phyloP scores from a whole-genome alignment of 2,797 vertebrate species.

The Ibycter americanus region DNA sequence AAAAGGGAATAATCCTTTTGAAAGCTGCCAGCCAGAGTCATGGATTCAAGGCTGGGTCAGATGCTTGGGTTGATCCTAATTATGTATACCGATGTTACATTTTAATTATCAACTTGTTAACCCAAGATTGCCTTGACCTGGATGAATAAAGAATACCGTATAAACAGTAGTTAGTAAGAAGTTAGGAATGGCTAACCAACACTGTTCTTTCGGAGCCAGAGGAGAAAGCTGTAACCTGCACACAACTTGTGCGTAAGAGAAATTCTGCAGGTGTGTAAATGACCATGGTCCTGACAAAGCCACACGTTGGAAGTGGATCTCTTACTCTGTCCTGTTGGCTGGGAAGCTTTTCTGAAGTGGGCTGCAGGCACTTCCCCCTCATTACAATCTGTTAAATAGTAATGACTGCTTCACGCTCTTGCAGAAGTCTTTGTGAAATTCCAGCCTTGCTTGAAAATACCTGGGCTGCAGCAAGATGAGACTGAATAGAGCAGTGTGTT shows the following conservation, averaged over 20 bases:
- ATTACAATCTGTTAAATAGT: background rate
- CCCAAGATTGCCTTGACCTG: background rate
- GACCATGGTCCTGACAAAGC: background rate
- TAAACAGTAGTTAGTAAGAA: background rate
- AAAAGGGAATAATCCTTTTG: slow-evolving; percentile 1
- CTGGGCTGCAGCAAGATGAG: background rate
- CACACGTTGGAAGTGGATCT: background rate
- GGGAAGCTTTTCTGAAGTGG: background rate
- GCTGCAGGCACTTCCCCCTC: background rate
- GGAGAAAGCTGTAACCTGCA: background rate
- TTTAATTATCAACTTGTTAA: slow-evolving; percentile 6
- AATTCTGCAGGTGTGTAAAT: background rate
- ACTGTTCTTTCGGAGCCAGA: background rate
- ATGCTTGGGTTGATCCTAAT: background rate
- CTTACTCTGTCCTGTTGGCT: background rate
- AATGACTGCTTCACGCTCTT: background rate
- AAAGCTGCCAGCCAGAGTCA: background rate
- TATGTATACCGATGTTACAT: background rate
- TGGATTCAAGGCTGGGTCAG: background rate
- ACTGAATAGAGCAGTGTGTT: background rate
- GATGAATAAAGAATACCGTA: background rate
- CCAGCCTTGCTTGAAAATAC: background rate
- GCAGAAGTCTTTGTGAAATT: background rate
- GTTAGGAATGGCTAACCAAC: background rate
- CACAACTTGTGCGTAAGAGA: background rate